Conservation (phyloP, 2,113 vertebrate species). For the Podilymbus podiceps region DNA sequence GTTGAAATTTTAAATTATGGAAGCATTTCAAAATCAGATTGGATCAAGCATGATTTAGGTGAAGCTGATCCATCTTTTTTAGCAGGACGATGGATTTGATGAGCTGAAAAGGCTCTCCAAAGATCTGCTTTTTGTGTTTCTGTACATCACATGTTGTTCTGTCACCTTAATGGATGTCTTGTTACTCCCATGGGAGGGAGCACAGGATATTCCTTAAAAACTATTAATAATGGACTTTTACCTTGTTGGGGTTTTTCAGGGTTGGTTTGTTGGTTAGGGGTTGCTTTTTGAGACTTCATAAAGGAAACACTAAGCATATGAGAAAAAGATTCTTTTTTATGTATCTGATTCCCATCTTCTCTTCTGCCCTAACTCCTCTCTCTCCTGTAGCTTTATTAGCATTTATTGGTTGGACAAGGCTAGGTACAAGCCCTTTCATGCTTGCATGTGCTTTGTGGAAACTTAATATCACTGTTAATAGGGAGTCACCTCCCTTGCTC, state of each 20-base stretch:
- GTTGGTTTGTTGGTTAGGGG: background rate
- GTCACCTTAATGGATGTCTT: background rate
- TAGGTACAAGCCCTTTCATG: background rate
- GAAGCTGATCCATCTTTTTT: background rate
- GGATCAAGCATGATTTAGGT: background rate
- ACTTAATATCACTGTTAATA: background rate
- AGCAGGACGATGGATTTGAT: background rate
- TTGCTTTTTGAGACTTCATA: background rate
- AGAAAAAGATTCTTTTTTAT: background rate
- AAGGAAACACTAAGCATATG: background rate
- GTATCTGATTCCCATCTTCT: background rate
- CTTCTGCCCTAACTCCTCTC: background rate
- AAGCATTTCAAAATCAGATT: background rate
- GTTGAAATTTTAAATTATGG: background rate
- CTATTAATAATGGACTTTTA: background rate
- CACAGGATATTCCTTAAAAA: background rate
- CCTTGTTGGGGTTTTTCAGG: background rate
- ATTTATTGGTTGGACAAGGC: background rate
- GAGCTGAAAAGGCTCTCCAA: background rate
- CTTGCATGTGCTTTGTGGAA: background rate
- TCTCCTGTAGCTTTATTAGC: background rate
- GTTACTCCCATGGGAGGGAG: background rate
- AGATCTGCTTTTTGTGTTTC: background rate
- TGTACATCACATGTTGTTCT: background rate
- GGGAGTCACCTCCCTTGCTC: background rate